Evolutionary conservation across 2,797 vertebrate genomes (phyloP).

Genomic region (Erpetoichthys calabaricus): DNA sequence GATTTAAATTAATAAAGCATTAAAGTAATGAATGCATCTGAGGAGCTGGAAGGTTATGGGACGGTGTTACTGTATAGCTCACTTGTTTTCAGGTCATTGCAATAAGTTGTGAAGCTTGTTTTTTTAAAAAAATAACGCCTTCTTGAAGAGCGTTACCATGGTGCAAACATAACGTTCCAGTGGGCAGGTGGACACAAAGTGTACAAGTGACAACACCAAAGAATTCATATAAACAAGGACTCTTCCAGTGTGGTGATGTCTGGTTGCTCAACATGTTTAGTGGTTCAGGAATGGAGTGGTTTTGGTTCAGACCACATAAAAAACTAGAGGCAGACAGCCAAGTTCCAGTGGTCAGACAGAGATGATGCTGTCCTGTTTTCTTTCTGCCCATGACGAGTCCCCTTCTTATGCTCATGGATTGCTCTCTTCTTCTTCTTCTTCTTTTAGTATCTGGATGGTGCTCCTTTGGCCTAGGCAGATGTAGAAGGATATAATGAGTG

Average conservation of each 20-base stretch:
- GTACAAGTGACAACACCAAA: slow-evolving; percentile 52
- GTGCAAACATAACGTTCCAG: slow-evolving; percentile 29
- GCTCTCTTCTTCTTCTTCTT: neutral
- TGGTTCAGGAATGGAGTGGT: slow-evolving; percentile 52
- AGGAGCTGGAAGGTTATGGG: no score
- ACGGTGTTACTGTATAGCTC: no score
- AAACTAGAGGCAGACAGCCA: slow-evolving; percentile 29
- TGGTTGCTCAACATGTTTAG: slow-evolving; percentile 63
- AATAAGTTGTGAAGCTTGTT: no score
- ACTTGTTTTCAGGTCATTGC: no score
- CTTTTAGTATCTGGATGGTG: neutral
- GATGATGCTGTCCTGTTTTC: slow-evolving; percentile 25
- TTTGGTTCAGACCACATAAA: slow-evolving; percentile 51
- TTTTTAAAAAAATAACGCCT: no score
- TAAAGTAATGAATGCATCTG: no score
- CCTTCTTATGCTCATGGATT: neutral
- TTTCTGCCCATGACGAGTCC: slow-evolving; percentile 25
- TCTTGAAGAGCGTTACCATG: no score
- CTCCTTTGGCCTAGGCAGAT: no score
- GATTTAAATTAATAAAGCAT: no score
- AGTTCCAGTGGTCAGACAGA: slow-evolving; percentile 57
- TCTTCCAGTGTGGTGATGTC: slow-evolving; percentile 50
- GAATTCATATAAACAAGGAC: slow-evolving; percentile 43
- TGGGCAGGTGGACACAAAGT: slow-evolving; percentile 51
- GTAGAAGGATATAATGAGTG: no score